Evolutionary conservation across 2,113 vertebrate species (phyloP).

Genomic region (Cettia cetti): DNA sequence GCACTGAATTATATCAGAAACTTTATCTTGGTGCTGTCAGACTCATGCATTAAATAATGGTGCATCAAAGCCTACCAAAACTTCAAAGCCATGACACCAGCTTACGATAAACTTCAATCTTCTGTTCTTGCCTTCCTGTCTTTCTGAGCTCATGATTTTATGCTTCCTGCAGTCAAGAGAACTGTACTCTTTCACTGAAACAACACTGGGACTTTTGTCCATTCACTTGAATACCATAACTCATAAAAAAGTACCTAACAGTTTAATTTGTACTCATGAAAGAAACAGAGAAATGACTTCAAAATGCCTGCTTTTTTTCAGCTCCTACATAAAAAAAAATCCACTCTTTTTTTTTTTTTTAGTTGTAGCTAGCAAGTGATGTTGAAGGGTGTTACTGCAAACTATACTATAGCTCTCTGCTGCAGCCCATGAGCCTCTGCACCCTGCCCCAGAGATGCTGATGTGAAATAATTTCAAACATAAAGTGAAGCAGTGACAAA

Average conservation of each 20-base stretch:
- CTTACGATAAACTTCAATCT: not conserved
- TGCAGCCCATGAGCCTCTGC: accelerated
- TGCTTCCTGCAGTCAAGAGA: not conserved
- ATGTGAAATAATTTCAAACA: not conserved
- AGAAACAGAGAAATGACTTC: not conserved
- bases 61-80: not conserved
- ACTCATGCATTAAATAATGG: not conserved
- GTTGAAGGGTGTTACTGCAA: not conserved
- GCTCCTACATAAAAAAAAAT: not conserved
- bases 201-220: not conserved
- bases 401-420: not conserved
- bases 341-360: too few species aligned
- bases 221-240: not conserved
- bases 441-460: not conserved
- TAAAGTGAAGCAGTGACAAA: not conserved
- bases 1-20: not conserved
- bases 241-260: not conserved
- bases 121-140: not conserved
- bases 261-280: not conserved
- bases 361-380: not conserved
- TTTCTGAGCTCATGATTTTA: not conserved
- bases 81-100: not conserved
- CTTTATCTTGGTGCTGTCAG: not conserved
- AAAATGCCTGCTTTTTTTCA: not conserved
- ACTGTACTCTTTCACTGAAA: not conserved